These are phyloP conservation scores for Lepidonotus clava DNA, from an alignment of 2,888 invertebrate species.

Conservation along the genomic window DNA sequence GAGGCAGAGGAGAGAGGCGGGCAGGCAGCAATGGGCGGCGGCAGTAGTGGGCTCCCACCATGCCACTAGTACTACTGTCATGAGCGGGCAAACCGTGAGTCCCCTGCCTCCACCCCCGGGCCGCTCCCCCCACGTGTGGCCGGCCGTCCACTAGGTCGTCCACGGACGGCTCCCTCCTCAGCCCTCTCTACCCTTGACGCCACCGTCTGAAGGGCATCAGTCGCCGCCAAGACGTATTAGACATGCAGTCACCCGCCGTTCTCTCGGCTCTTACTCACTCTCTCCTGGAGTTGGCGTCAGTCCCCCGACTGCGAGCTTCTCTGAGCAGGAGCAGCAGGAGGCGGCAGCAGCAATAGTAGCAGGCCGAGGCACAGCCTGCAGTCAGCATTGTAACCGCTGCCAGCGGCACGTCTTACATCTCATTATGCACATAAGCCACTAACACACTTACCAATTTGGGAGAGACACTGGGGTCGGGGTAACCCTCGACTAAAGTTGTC, in stretches of 20 bases:
- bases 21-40: neutral
- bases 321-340: neutral
- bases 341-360: neutral
- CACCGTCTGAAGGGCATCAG: neutral
- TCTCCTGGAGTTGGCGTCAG: slow-evolving; percentile 27
- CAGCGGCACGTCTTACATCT: neutral
- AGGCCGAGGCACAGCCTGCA: neutral
- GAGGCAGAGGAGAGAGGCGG: neutral
- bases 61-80: too few species aligned
- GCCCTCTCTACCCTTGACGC: slow-evolving; percentile 1
- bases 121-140: neutral
- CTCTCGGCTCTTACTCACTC: neutral
- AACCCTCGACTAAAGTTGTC: too few species aligned
- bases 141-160: neutral
- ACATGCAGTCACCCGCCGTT: too few species aligned
- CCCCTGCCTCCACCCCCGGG: neutral
- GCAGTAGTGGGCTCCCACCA: too few species aligned
- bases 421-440: slow-evolving; percentile 37
- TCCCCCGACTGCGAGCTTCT: neutral
- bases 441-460: slow-evolving; percentile 39
- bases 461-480: too few species aligned
- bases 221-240: neutral
- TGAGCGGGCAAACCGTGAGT: neutral
- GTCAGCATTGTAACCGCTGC: too few species aligned
- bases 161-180: neutral